A percentile compares a stretch with the other conserved stretches of the same genome.
Evolutionary conservation across 2,113 vertebrate genomes (phyloP).

Genomic region (Progne subis): DNA sequence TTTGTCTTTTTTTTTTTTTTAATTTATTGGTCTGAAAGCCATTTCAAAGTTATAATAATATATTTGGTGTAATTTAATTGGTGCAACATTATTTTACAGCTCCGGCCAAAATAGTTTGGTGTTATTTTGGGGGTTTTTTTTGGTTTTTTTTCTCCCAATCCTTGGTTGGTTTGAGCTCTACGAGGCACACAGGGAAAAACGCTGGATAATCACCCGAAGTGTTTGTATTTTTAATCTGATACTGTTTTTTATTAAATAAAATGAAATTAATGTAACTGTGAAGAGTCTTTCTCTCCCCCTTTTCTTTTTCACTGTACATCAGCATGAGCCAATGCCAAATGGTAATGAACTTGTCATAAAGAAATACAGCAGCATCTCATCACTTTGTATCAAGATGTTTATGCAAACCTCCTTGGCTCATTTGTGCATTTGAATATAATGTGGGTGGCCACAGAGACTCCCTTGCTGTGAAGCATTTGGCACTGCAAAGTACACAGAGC

Average conservation of each 20-base stretch:
- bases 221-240: slow-evolving; percentile 81
- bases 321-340: neutral
- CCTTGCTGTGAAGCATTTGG: neutral
- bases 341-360: slow-evolving; percentile 25
- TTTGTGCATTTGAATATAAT: neutral
- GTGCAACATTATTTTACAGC: slow-evolving; percentile 79
- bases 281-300: slow-evolving; percentile 5
- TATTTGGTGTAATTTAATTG: slow-evolving; percentile 89
- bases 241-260: slow-evolving; percentile 82
- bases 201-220: slow-evolving; percentile 79
- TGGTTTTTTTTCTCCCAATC: slow-evolving; percentile 56
- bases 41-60: slow-evolving; percentile 91
- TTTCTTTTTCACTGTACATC: neutral
- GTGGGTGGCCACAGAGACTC: slow-evolving; percentile 36
- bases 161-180: slow-evolving; percentile 74
- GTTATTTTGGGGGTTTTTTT: neutral
- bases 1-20: slow-evolving; percentile 80
- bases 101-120: slow-evolving; percentile 74
- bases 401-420: slow-evolving; percentile 35
- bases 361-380: slow-evolving; percentile 20
- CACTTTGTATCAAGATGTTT: slow-evolving; percentile 20
- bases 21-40: slow-evolving; percentile 99
- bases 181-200: slow-evolving; percentile 66
- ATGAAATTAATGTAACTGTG: slow-evolving; percentile 64
- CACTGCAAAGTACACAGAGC: neutral